Percentiles rank a stretch among this genome's conserved stretches.
Evolutionary conservation across 2,797 vertebrate species (phyloP).

Genomic region (Eurystomus glaucurus): DNA sequence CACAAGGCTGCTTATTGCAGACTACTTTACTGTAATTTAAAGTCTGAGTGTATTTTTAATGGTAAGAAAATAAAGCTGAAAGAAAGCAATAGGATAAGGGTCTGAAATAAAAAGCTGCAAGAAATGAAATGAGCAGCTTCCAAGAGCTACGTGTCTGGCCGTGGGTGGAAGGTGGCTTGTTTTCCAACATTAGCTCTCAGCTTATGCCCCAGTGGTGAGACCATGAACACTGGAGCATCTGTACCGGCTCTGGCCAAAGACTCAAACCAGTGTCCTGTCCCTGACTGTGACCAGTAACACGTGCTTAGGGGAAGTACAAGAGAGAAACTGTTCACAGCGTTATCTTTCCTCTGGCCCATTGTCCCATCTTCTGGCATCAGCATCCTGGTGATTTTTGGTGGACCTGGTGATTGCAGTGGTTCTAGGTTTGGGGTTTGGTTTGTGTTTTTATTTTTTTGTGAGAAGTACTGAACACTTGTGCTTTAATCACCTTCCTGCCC

Average conservation of each 20-base stretch:
- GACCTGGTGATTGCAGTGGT: background rate
- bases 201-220: background rate
- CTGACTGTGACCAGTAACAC: background rate
- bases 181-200: background rate
- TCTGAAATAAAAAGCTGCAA: background rate
- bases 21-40: background rate
- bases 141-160: background rate
- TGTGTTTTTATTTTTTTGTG: background rate
- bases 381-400: background rate
- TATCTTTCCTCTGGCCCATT: background rate
- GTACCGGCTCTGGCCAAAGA: background rate
- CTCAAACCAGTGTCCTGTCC: background rate
- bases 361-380: background rate
- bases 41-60: fast-evolving
- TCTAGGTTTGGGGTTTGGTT: background rate
- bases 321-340: background rate
- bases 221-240: background rate
- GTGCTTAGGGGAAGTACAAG: background rate
- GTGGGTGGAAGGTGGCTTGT: background rate
- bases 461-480: background rate
- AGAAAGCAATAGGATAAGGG: background rate
- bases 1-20: background rate
- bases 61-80: background rate
- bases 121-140: background rate
- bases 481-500: background rate